Conservation (phyloP, 2,888 invertebrate genomes). For the Prionchulus punctatus region DNA sequence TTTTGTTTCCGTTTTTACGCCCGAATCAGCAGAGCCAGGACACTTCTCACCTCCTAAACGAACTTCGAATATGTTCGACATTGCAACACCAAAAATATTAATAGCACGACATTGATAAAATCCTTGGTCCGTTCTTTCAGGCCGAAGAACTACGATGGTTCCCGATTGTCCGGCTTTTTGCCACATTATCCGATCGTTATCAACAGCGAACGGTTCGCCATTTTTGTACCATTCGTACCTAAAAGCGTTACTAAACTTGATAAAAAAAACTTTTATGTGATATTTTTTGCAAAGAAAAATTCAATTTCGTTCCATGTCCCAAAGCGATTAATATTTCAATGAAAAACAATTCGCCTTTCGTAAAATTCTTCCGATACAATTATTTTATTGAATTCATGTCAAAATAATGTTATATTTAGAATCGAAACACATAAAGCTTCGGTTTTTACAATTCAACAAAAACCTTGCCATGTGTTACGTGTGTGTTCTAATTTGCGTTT, state of each 20-base stretch:
- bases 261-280: no score
- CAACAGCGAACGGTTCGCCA: constrained; percentile 18
- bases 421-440: no score
- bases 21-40: no score
- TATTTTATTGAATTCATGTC: not conserved
- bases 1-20: no score
- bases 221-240: constrained; percentile 24
- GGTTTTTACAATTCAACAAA: no score
- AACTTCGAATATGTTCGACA: constrained; percentile 85
- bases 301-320: no score
- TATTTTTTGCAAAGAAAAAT: not conserved
- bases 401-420: not conserved
- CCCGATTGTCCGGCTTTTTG: constrained; percentile 26
- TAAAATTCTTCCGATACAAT: not conserved
- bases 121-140: constrained; percentile 33
- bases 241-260: no score
- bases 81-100: constrained; percentile 44
- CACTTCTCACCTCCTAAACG: constrained; percentile 54
- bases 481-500: no score
- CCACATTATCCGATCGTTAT: constrained; percentile 20
- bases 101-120: constrained; percentile 38
- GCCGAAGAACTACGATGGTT: constrained; percentile 32
- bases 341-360: no score
- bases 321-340: no score
- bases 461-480: no score